phyloP scores from a whole-genome alignment of 1,140 invertebrate species.

The Drosophila asahinai region DNA sequence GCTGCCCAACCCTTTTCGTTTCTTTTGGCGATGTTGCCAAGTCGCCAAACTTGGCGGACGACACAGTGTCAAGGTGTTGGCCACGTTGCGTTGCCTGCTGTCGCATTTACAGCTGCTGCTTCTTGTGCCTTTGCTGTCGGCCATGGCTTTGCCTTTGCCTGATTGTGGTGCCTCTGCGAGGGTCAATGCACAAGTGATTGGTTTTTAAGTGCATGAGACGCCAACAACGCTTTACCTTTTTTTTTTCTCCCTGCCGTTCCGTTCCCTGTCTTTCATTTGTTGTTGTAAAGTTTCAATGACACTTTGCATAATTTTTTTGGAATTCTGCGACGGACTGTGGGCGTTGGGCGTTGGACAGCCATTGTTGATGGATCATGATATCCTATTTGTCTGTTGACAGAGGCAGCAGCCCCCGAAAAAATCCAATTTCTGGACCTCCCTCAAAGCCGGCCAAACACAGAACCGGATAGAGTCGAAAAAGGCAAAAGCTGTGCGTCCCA shows the following conservation, averaged over 20 bases:
- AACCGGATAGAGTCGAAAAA: conserved; percentile 9
- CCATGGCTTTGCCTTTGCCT: conserved; percentile 1
- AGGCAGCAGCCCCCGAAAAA: conserved; percentile 48
- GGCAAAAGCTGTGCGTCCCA: conserved; percentile 12
- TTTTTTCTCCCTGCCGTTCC: conserved; percentile 14
- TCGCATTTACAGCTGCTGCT: conserved; percentile 58
- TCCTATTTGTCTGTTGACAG: conserved; percentile 61
- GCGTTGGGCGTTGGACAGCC: conserved; percentile 10
- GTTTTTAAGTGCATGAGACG: conserved; percentile 56
- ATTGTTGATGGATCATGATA: conserved; percentile 65
- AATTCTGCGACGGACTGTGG: neutral
- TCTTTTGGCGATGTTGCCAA: conserved; percentile 61
- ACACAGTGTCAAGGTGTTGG: conserved; percentile 71
- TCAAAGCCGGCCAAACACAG: conserved; percentile 29
- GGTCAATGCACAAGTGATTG: conserved; percentile 78
- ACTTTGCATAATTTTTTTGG: conserved; percentile 68
- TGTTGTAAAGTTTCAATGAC: conserved; percentile 60
- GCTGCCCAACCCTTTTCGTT: conserved; percentile 19
- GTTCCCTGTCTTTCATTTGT: conserved; percentile 22
- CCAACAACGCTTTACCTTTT: conserved; percentile 48
- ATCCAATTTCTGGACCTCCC: conserved; percentile 62
- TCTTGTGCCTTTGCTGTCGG: conserved; percentile 2
- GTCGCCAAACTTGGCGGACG: conserved; percentile 43
- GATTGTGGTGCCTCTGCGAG: conserved; percentile 15
- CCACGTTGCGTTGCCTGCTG: conserved; percentile 56